Base-by-base conservation (phyloP, 2,113 vertebrate genomes). In the Todiramphus saurophagus region DNA sequence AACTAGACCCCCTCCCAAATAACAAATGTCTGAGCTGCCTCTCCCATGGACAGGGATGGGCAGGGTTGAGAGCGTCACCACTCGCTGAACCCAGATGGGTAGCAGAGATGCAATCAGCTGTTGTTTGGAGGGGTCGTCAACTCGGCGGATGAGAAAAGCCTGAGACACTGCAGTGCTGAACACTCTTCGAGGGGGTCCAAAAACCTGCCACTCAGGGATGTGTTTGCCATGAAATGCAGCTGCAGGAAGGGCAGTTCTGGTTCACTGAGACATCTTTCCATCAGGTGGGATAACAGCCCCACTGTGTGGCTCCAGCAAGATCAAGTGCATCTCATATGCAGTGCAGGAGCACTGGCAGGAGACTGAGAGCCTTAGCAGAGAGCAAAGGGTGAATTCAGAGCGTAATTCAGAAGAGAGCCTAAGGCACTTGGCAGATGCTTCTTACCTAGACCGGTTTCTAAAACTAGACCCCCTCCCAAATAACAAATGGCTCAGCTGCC, bases 121-220 rank as follows among this genome's bases (percentile, higher is more conserved):
- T 20, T 43, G n/a, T 48, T 25, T 3, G 0, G 2, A 31, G 68
- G 33, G 10, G 30, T 58, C 28, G 33, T 7, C 9, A 9, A 0
- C 35, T 31, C 77, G 13, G 27, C 60, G 60, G 39, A 5, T 3
- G 15, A 28, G 56, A 59, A 53, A 59, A 70, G 11, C 55, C 35
- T 39, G 60, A 31, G 59, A 17, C 24, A 10, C 27, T 31, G 21
- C 48, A 37, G n/a, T 19, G 55, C 43, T 13, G 55, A 58, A 16
- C 43, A 28, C 30, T 21, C 23, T 28, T 35, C 2, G 0, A 58
- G 30, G 27, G n/a, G 18, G 13, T 12, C 72, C 25, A 24, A 68
- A 13, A 13, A 59, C 15, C 44, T 37, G 55, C 21, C 37, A 9
- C 16, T 1, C 10, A 16, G 27, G 35, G 16, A 16, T 20, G 39